Conservation (phyloP, 2,888 invertebrate species). For the Hypena proboscidalis region DNA sequence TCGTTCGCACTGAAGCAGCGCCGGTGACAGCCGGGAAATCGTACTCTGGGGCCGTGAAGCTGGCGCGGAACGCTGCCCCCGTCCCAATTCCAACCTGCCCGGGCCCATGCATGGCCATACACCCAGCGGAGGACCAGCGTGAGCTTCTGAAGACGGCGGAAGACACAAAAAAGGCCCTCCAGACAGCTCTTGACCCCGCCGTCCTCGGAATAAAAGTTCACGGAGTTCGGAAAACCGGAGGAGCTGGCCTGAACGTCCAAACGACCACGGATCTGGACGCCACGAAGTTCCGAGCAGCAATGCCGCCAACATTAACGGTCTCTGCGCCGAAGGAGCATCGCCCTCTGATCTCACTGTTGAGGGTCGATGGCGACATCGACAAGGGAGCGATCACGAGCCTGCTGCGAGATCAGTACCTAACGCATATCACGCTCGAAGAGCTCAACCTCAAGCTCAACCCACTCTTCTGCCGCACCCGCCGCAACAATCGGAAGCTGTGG, state of each 20-base stretch:
- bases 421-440: conserved; percentile 6
- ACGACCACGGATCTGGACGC: conserved; percentile 10
- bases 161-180: conserved; percentile 8
- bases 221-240: neutral
- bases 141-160: conserved; percentile 5
- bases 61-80: conserved; percentile 1
- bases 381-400: neutral
- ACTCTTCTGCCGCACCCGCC: neutral
- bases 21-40: no score
- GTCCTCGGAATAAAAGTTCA: neutral
- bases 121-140: conserved; percentile 1
- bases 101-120: conserved; percentile 15
- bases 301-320: conserved; percentile 3
- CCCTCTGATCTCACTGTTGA: conserved; percentile 7
- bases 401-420: conserved; percentile 10
- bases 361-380: neutral
- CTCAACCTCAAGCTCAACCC: neutral
- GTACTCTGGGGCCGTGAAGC: conserved; percentile 2
- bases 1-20: no score
- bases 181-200: neutral
- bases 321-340: conserved; percentile 2
- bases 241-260: conserved; percentile 13
- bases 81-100: neutral
- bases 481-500: conserved; percentile 1
- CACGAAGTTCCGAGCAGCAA: conserved; percentile 10